Percentiles rank a stretch among this genome's conserved stretches.
phyloP scores from a whole-genome alignment of 2,797 vertebrate genomes.

The Orestias chungarensis region DNA sequence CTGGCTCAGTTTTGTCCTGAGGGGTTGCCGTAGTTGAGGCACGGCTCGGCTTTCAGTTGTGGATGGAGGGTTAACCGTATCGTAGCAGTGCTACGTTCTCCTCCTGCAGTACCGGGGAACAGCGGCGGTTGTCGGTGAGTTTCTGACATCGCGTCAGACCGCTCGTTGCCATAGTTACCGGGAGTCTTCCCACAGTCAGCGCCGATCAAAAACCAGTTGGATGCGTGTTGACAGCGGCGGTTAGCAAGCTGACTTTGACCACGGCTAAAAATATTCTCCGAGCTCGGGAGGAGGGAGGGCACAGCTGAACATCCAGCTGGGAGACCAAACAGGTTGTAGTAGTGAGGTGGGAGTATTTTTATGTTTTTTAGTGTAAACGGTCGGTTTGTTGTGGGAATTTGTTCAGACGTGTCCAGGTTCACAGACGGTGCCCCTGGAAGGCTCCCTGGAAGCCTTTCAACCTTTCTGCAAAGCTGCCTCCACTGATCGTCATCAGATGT shows the following conservation, averaged over 20 bases:
- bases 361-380: neutral
- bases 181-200: neutral
- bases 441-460: conserved; percentile 1
- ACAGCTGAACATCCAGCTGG: conserved; percentile 18
- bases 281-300: conserved; percentile 19
- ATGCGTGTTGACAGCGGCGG: conserved; percentile 13
- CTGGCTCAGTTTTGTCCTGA: conserved; percentile 28
- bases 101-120: neutral
- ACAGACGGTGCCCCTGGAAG: neutral
- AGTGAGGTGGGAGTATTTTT: neutral
- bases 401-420: conserved; percentile 1
- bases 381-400: neutral
- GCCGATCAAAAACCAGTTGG: neutral
- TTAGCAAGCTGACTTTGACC: conserved; percentile 41
- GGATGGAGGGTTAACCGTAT: conserved; percentile 18
- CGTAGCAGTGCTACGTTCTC: conserved; percentile 10
- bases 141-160: neutral
- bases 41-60: conserved; percentile 12
- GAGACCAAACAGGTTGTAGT: neutral
- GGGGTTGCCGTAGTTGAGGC: conserved; percentile 51
- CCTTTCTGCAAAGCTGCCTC: conserved; percentile 6
- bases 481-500: neutral
- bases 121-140: conserved; percentile 30
- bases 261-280: conserved; percentile 68
- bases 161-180: neutral